Evolutionary conservation across 2,797 vertebrate genomes (phyloP).

Genomic region (Rhinella marina): DNA sequence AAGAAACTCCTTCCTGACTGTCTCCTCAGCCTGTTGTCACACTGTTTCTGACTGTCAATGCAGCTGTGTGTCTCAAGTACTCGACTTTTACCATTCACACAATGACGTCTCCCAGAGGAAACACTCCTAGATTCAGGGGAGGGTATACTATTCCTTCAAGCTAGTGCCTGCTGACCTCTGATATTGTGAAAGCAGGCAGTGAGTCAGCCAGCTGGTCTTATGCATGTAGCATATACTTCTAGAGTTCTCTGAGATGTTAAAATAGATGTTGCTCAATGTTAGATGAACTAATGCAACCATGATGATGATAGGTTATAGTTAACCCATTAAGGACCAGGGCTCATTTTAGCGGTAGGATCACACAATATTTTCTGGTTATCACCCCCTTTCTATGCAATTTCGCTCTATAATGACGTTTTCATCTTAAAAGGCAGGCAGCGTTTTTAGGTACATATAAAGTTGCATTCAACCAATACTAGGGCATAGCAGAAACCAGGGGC

Average conservation of each 20-base stretch:
- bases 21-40: not conserved
- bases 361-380: too few relatives aligned
- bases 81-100: slow-evolving; percentile 19
- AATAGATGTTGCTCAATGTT: not conserved
- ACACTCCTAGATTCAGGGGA: slow-evolving; percentile 42
- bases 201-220: not conserved
- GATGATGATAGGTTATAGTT: not conserved
- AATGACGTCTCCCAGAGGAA: slow-evolving; percentile 48
- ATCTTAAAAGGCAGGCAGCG: not conserved
- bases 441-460: not conserved
- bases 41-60: not conserved
- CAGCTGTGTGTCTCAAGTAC: slow-evolving; percentile 11
- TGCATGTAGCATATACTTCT: not conserved
- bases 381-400: too few relatives aligned
- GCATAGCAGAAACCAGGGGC: not conserved
- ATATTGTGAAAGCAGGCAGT: slow-evolving; percentile 9
- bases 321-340: not conserved
- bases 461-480: not conserved
- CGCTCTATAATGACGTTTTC: too few relatives aligned
- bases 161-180: not conserved
- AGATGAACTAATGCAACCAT: not conserved
- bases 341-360: not conserved
- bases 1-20: not conserved
- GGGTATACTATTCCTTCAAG: not conserved
- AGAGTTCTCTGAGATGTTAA: not conserved